phyloP scores from a whole-genome alignment of 2,113 vertebrate genomes.

The Dicentrarchus labrax region DNA sequence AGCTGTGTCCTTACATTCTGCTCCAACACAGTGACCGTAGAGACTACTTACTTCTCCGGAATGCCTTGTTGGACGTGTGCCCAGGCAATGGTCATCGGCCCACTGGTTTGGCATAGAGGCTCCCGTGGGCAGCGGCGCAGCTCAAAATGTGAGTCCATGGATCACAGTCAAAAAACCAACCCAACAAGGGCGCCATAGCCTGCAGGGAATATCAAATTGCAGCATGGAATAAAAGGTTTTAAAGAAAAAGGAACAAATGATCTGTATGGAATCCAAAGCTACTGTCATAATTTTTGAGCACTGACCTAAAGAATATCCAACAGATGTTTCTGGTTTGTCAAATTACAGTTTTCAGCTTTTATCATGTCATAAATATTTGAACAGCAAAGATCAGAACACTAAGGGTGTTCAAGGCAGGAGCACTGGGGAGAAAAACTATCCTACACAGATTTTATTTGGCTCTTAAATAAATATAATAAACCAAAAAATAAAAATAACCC shows the following conservation, averaged over 20 bases:
- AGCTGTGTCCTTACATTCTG: conserved; percentile 57
- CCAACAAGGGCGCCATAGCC: conserved; percentile 35
- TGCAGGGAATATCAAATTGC: conserved; percentile 57
- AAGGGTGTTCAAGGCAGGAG: background rate
- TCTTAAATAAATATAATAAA: background rate
- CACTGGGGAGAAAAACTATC: background rate
- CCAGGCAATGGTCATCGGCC: conserved; percentile 72
- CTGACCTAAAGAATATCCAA: background rate
- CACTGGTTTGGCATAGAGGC: conserved; percentile 64
- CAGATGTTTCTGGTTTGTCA: conserved; percentile 7
- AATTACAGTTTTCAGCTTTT: background rate
- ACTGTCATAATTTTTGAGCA: conserved; percentile 14
- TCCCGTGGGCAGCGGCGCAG: conserved; percentile 63
- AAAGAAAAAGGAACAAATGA: conserved; percentile 33
- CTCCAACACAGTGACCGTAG: conserved; percentile 53
- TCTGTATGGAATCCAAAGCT: conserved; percentile 6
- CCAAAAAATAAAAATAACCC: background rate
- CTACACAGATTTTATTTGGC: background rate
- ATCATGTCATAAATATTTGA: background rate
- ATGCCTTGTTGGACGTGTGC: conserved; percentile 72
- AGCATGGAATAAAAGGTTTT: conserved; percentile 33
- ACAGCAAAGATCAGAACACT: background rate
- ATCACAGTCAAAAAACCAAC: conserved; percentile 59
- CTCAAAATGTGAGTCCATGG: conserved; percentile 68
- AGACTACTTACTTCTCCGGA: conserved; percentile 67